phyloP scores from a whole-genome alignment of 2,888 invertebrate genomes.

The Apeira syringaria region DNA sequence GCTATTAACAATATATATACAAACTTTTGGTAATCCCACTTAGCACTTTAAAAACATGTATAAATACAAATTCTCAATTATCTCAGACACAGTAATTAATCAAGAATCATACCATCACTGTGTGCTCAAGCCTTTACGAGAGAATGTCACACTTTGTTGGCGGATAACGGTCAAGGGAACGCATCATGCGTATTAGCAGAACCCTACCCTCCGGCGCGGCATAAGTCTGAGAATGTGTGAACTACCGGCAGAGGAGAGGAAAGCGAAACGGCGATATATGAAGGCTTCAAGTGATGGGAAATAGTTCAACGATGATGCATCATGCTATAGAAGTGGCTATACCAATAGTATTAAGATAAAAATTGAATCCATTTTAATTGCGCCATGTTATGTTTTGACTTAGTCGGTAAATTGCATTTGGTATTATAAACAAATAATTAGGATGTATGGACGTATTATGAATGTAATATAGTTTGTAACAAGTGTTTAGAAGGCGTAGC shows the following conservation, averaged over 20 bases:
- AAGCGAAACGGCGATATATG: conserved; percentile 27
- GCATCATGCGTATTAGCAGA: conserved; percentile 42
- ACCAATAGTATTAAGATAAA: no score
- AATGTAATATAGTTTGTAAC: no score
- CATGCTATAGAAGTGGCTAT: no score
- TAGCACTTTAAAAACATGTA: no score
- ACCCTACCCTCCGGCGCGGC: conserved; percentile 31
- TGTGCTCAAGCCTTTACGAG: conserved; percentile 16
- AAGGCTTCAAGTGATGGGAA: conserved; percentile 29
- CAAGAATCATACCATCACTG: background rate
- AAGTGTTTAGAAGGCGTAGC: background rate
- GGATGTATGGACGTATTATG: no score
- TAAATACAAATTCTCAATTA: no score
- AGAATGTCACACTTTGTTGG: conserved; percentile 36
- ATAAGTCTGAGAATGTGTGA: conserved; percentile 42
- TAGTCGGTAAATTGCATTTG: no score
- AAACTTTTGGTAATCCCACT: no score
- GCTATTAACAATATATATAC: no score
- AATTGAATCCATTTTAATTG: no score
- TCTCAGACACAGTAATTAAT: background rate
- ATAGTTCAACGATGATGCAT: conserved; percentile 8
- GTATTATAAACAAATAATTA: no score
- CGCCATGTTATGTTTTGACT: no score
- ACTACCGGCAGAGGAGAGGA: conserved; percentile 34
- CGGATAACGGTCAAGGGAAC: conserved; percentile 34